phyloP scores from a whole-genome alignment of 2,888 invertebrate genomes.

The Orthosia cruda region DNA sequence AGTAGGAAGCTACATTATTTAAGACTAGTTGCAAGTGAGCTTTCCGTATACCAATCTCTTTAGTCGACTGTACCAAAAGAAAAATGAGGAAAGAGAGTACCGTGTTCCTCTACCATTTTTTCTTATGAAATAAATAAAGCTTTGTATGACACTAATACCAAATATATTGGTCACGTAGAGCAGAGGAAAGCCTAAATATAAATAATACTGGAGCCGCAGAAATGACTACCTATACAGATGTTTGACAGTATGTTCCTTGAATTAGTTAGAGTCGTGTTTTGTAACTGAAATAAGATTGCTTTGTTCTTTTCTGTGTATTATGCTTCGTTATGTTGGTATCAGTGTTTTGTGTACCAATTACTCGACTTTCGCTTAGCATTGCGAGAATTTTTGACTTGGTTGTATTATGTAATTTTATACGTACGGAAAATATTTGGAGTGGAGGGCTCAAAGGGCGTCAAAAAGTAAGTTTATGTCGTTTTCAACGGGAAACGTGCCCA shows the following conservation, averaged over 20 bases:
- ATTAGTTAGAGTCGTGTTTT: constrained; percentile 32
- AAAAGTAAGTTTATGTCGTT: no score
- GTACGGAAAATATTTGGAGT: not conserved
- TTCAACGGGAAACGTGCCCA: no score
- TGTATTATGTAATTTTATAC: not conserved
- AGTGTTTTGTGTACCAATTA: constrained; percentile 7
- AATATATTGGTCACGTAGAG: constrained; percentile 54
- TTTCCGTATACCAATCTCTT: not conserved
- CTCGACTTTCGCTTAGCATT: constrained; percentile 10
- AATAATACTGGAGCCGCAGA: constrained; percentile 41
- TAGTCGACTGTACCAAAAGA: constrained; percentile 9
- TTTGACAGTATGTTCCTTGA: constrained; percentile 36
- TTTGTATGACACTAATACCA: constrained; percentile 60
- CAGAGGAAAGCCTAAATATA: constrained; percentile 45
- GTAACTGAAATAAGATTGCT: constrained; percentile 11
- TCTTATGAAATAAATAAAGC: constrained; percentile 59
- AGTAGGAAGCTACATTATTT: not conserved
- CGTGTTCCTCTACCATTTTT: constrained; percentile 34
- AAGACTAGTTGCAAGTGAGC: not conserved
- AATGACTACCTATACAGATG: constrained; percentile 45
- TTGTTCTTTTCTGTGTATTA: constrained; percentile 22
- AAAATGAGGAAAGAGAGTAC: not conserved
- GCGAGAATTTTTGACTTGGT: not conserved
- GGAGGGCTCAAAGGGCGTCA: no score
- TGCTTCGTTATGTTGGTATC: not conserved